Conservation (phyloP, 35 echinoderm and acorn worm species). For the Heliocidaris tuberculata region DNA sequence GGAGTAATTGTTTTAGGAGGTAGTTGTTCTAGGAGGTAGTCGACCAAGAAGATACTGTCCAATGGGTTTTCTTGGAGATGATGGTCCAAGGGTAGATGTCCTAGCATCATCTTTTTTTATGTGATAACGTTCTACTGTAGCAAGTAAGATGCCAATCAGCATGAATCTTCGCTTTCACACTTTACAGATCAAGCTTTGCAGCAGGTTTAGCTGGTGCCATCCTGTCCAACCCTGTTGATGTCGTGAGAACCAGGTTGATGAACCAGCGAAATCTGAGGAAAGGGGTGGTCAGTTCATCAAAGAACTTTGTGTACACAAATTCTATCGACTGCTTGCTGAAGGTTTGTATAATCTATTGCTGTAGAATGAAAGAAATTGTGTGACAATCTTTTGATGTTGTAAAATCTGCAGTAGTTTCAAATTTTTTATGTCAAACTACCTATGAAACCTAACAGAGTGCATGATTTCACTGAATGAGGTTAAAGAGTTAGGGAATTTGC, state of each 20-base stretch:
- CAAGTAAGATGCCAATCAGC: no score
- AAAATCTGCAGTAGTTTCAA: no score
- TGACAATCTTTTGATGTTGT: neutral
- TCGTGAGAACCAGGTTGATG: constrained; percentile 92
- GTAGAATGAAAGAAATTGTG: neutral
- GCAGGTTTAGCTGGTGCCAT: constrained; percentile 92
- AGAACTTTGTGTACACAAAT: constrained; percentile 79
- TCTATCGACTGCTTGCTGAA: constrained; percentile 94
- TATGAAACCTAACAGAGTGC: no score
- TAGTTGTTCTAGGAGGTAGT: no score
- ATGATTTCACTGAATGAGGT: no score
- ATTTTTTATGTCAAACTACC: no score
- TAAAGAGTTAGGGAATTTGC: neutral
- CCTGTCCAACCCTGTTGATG: constrained; percentile 92
- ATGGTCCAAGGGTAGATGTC: no score
- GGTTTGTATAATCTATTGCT: constrained; percentile 32
- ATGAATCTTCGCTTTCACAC: neutral
- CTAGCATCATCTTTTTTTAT: no score
- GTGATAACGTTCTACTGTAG: no score
- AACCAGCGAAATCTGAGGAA: constrained; percentile 86
- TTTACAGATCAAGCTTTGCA: constrained; percentile 82
- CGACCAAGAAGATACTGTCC: no score
- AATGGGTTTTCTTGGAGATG: no score
- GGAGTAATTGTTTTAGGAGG: no score
- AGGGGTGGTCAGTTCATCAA: constrained; percentile 48